Evolutionary conservation across 2,888 invertebrate genomes (phyloP).

Genomic region (Dolomedes plantarius): DNA sequence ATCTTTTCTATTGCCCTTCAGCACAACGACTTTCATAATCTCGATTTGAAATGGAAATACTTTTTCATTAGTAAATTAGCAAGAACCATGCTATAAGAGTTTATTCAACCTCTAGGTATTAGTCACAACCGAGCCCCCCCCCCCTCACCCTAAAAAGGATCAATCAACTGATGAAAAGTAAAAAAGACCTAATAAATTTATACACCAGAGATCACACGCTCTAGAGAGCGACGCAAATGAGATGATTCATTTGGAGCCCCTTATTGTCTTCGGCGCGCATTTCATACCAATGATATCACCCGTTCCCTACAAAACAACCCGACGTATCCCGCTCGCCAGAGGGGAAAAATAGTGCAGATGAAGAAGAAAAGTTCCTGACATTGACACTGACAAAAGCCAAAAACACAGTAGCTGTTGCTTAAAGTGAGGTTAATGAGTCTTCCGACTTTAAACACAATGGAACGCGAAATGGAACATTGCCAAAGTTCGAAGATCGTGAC

Average conservation of each 20-base stretch:
- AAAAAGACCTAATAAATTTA: neutral
- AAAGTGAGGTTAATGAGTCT: slow-evolving; percentile 8
- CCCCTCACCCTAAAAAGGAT: no score
- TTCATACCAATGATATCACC: neutral
- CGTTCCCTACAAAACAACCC: neutral
- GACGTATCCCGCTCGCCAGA: neutral
- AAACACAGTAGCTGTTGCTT: slow-evolving; percentile 1
- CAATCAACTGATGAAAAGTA: no score
- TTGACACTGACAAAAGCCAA: neutral
- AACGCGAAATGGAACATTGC: neutral
- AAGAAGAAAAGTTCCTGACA: neutral
- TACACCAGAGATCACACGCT: neutral
- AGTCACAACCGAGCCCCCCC: no score
- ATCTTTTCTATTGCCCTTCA: no score
- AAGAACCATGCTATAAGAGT: no score
- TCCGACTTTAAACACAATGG: neutral
- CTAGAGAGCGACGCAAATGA: neutral
- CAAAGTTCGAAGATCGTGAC: slow-evolving; percentile 16
- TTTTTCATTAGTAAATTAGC: no score
- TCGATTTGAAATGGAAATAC: no score
- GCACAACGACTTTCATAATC: no score
- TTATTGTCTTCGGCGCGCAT: neutral
- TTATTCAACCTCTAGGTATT: no score
- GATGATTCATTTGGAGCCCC: neutral
- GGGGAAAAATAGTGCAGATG: neutral